phyloP scores from a whole-genome alignment of 2,113 vertebrate species.

The Syngnathoides biaculeatus region DNA sequence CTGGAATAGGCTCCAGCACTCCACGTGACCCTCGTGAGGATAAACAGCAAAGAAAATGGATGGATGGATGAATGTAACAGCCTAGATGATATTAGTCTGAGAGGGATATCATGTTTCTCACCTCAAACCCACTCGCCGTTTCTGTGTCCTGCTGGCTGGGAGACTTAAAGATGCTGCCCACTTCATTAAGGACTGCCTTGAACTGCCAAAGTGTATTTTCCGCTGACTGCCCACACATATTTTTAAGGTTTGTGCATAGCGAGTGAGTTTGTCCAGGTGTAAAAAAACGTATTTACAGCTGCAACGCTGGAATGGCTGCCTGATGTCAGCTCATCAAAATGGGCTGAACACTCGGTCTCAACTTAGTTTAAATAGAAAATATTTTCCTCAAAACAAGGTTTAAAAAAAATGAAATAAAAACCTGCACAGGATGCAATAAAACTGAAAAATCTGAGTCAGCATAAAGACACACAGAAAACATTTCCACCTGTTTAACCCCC shows the following conservation, averaged over 20 bases:
- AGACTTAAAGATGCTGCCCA: conserved; percentile 65
- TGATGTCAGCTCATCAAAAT: conserved; percentile 11
- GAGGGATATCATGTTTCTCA: conserved; percentile 47
- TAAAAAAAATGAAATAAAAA: too few relatives aligned
- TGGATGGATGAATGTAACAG: conserved; percentile 60
- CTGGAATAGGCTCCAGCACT: too few relatives aligned
- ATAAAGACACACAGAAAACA: not conserved
- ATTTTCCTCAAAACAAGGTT: conserved; percentile 1
- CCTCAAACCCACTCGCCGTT: conserved; percentile 43
- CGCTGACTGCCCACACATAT: conserved; percentile 39
- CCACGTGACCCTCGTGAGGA: too few relatives aligned
- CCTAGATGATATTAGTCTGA: conserved; percentile 51
- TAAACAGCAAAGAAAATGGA: too few relatives aligned
- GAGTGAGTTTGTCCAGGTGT: conserved; percentile 33
- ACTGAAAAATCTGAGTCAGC: not conserved
- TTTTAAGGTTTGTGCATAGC: conserved; percentile 35
- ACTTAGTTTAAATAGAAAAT: conserved; percentile 13
- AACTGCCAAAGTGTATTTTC: conserved; percentile 59
- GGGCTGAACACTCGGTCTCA: conserved; percentile 5
- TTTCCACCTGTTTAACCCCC: not conserved
- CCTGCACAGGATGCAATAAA: not conserved
- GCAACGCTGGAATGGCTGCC: conserved; percentile 24
- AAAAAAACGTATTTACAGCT: conserved; percentile 32
- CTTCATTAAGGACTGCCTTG: conserved; percentile 59
- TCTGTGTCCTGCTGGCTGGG: conserved; percentile 45